Base-by-base conservation (phyloP, 37 sponge, comb jelly and placozoan species). In the Beroe forskalii region DNA sequence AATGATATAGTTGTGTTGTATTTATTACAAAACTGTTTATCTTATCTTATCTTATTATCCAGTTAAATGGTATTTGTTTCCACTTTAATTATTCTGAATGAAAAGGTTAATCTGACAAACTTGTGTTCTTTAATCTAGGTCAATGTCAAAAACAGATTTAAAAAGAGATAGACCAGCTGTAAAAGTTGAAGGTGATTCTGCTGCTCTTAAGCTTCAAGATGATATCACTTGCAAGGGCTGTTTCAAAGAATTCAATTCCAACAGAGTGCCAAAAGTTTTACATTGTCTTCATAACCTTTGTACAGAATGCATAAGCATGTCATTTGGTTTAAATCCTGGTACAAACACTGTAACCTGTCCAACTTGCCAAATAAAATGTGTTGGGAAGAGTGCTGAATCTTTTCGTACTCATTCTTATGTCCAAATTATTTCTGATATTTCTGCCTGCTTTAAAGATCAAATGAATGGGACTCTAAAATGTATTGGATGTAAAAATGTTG, bases 211-310 rank as follows among this genome's bases (percentile, higher is more conserved):
- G 28, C 55, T 80, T 17, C 55, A 44, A 6, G 86, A 80, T 41
- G 86, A 80, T 22, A 80, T 80, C 9, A 80, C 86, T 6, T 80
- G 86, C 86, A 80, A 80, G 48, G 86, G 86, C 39, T 80, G 86
- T 23, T 44, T 41, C 55, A 80, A 80, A 24, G 30, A 44, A 2
- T 80, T 80, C 22, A 44, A 24, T 6, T 4, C 0, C 17, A 44
- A 44, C 24, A 41, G 86, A 24, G 27, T 80, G 2, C 86, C 86
- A 17, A 80, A 80, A 37, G 42, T 80, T 44, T 44, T 80, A n/a
- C 37, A 80, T 44, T 80, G 86, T 42, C 40, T 80, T 35, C 86
- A 80, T 30, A 44, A 41, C 86, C 44, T 80, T 3, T 80, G 86
- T 37, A 28, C 86, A 4, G 86, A 80, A 25, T 80, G 86, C 31